Conservation (phyloP, 1,140 invertebrate species). For the Caerostris extrusa region DNA sequence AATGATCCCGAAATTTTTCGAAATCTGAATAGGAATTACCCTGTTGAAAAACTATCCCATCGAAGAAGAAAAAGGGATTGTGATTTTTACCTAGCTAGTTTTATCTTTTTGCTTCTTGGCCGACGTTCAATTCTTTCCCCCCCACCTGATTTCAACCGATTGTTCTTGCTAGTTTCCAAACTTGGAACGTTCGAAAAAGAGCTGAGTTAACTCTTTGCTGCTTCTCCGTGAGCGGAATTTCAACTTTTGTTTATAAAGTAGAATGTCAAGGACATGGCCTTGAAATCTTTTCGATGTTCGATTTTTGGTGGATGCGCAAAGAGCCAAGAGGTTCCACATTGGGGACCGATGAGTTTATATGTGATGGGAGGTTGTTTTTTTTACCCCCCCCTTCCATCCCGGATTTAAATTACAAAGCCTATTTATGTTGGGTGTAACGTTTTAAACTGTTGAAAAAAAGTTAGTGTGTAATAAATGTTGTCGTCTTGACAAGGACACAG, state of each 20-base stretch:
- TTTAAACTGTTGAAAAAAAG: neutral
- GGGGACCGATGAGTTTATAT: neutral
- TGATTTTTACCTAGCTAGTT: conserved; percentile 9
- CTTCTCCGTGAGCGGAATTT: conserved; percentile 34
- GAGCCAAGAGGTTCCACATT: neutral
- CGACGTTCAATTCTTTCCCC: conserved; percentile 8
- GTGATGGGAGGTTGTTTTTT: neutral
- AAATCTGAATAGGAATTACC: neutral
- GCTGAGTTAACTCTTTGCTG: conserved; percentile 22
- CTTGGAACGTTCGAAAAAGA: conserved; percentile 40
- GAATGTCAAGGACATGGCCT: conserved; percentile 48
- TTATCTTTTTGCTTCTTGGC: conserved; percentile 21
- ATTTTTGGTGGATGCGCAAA: neutral
- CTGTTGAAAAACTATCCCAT: neutral
- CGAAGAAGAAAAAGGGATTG: conserved; percentile 26
- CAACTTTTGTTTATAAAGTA: conserved; percentile 46
- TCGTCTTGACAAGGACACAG: neutral
- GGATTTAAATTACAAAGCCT: neutral
- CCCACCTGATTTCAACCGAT: conserved; percentile 11
- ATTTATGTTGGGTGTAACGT: neutral
- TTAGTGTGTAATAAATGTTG: neutral
- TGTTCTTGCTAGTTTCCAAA: conserved; percentile 42
- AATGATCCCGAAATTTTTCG: neutral
- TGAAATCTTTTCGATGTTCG: conserved; percentile 33
- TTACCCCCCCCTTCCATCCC: neutral